Base-by-base conservation (phyloP, 2,797 vertebrate species). In the Artibeus jamaicensis region DNA sequence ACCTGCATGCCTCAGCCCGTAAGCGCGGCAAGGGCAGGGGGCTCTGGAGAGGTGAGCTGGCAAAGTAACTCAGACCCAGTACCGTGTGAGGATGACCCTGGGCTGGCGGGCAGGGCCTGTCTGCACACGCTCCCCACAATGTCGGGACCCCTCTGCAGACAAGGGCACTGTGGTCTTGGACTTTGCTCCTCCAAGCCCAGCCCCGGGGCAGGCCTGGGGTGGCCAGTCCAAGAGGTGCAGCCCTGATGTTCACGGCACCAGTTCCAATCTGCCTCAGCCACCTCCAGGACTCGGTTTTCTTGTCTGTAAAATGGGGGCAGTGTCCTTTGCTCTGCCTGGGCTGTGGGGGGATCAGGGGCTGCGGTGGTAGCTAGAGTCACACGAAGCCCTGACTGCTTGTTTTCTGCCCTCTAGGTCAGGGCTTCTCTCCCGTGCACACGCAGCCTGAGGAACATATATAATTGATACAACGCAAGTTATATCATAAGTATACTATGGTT, bases 1-100 rank as follows among this genome's bases (percentile, higher is more conserved):
- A 48, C 50, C 76, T 83, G 68, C 89, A 67, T 95, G 93, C 93
- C 86, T 91, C 7, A 2, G 91, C 96, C 93, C 93, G 79, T 18
- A n/a, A 68, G 48, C 42, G 59, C 71, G 16, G 24, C 26, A 2
- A 70, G 71, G 79, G 65, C 89, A 79, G 39, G 62, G 68, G 77
- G 32, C 86, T 83, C 50, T 21, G 2, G 46, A 55, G 71, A n/a
- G 21, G 48, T 44, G 62, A 89, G 81, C 50, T 44, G 79, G 81
- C 26, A n/a, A 29, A 0, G 18, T 9, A 57, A n/a, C 16, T 4
- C 7, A 78, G 76, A 4, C 26, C 83, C 68, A 4, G 1, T 19
- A 34, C 50, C n/a, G 55, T 2, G 4, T 4, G 62, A 79, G 71
- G 65, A 50, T n/a, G 24, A 9, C 53, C 22, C 76, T 0, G 6